These are phyloP conservation scores for Temnothorax unifasciatus DNA, from an alignment of 2,888 invertebrate genomes.

Conservation along the genomic window DNA sequence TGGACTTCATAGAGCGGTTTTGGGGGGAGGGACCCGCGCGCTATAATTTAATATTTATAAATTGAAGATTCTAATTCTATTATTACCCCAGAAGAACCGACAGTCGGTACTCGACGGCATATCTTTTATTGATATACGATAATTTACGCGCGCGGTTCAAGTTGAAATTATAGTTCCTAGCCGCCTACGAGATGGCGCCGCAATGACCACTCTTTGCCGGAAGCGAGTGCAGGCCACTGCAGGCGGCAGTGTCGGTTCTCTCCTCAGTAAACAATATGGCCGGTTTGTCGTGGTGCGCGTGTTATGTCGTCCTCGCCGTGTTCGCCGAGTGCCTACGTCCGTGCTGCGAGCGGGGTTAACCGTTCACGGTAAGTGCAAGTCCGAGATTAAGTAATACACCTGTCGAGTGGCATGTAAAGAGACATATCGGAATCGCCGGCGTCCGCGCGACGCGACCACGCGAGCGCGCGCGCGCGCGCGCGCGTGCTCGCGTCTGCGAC, in stretches of 20 bases:
- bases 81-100: too few species aligned
- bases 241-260: constrained; percentile 55
- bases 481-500: neutral
- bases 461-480: neutral
- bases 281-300: constrained; percentile 79
- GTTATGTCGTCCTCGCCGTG: constrained; percentile 79
- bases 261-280: constrained; percentile 83
- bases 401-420: neutral
- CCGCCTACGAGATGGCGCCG: constrained; percentile 10
- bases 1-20: too few species aligned
- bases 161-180: too few species aligned
- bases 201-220: constrained; percentile 33
- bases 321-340: constrained; percentile 50
- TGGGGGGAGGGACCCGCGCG: too few species aligned
- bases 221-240: constrained; percentile 59
- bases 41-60: too few species aligned
- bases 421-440: neutral
- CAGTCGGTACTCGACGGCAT: too few species aligned
- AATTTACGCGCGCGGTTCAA: too few species aligned
- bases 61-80: too few species aligned
- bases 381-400: neutral
- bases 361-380: constrained; percentile 65
- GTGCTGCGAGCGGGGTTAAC: constrained; percentile 59
- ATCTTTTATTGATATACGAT: too few species aligned
- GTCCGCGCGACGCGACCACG: neutral